These are phyloP conservation scores for Suillia variegata DNA, from an alignment of 2,888 invertebrate species.

Conservation along the genomic window DNA sequence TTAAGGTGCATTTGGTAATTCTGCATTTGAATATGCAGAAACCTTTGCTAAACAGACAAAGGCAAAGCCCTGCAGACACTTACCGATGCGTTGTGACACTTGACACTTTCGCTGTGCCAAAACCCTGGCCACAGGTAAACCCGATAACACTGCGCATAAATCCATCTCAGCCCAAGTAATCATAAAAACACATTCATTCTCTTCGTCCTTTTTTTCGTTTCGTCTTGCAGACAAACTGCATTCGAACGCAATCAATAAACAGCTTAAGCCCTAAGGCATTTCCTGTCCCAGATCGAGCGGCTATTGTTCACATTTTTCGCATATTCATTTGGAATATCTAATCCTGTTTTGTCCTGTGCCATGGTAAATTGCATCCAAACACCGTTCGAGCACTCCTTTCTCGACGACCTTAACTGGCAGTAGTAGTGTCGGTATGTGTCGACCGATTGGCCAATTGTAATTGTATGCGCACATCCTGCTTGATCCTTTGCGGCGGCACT, in stretches of 20 bases:
- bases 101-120: conserved; percentile 33
- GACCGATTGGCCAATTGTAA: too few species aligned
- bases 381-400: background rate
- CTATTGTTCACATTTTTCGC: background rate
- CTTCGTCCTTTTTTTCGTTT: background rate
- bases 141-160: background rate
- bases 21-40: background rate
- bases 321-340: background rate
- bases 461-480: background rate
- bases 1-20: too few species aligned
- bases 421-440: too few species aligned
- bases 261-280: conserved; percentile 34
- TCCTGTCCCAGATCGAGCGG: background rate
- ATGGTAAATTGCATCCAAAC: background rate
- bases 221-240: background rate
- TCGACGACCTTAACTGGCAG: too few species aligned
- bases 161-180: background rate
- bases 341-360: background rate
- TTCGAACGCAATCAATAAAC: conserved; percentile 51
- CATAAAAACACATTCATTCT: background rate
- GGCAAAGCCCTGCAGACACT: background rate
- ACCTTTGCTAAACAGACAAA: background rate
- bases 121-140: background rate
- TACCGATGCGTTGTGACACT: conserved; percentile 33
- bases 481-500: background rate